A percentile compares a stretch with the other conserved stretches of the same genome.
These are phyloP conservation scores for Coremacera marginata DNA, from an alignment of 2,888 invertebrate genomes.

Conservation along the genomic window DNA sequence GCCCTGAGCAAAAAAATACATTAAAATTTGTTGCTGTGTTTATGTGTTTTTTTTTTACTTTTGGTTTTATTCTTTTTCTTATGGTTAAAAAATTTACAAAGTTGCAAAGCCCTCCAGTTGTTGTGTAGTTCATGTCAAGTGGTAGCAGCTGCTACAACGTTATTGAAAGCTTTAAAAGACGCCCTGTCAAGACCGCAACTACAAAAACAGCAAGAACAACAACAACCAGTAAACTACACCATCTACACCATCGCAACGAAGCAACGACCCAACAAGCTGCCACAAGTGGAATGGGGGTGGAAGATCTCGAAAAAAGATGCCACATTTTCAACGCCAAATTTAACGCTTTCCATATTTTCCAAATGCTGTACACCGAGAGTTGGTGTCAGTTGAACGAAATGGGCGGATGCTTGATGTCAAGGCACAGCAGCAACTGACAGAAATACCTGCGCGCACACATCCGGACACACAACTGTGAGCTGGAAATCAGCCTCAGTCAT, in stretches of 20 bases:
- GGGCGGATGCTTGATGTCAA: too few species aligned
- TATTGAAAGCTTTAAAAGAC: conserved; percentile 8
- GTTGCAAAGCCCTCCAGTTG: conserved; percentile 59
- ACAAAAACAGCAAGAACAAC: neutral
- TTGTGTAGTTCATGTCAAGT: conserved; percentile 61
- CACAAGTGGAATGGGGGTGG: neutral
- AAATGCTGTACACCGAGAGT: neutral
- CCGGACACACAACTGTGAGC: neutral
- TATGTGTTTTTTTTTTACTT: conserved; percentile 26
- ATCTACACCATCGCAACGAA: neutral
- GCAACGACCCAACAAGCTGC: neutral
- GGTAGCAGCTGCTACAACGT: conserved; percentile 55
- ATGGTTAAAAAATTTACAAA: conserved; percentile 29
- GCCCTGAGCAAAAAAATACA: conserved; percentile 56
- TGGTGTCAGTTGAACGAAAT: neutral
- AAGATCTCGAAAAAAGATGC: neutral
- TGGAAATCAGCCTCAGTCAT: conserved; percentile 4
- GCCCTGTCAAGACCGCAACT: neutral
- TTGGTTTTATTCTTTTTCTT: conserved; percentile 37
- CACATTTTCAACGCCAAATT: conserved; percentile 12
- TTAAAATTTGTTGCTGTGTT: conserved; percentile 48
- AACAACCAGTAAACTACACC: neutral
- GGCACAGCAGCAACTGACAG: too few species aligned
- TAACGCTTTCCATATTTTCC: neutral
- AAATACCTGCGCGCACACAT: neutral